These are phyloP conservation scores for Muscicapa striata DNA, from an alignment of 2,797 vertebrate species.

Conservation along the genomic window DNA sequence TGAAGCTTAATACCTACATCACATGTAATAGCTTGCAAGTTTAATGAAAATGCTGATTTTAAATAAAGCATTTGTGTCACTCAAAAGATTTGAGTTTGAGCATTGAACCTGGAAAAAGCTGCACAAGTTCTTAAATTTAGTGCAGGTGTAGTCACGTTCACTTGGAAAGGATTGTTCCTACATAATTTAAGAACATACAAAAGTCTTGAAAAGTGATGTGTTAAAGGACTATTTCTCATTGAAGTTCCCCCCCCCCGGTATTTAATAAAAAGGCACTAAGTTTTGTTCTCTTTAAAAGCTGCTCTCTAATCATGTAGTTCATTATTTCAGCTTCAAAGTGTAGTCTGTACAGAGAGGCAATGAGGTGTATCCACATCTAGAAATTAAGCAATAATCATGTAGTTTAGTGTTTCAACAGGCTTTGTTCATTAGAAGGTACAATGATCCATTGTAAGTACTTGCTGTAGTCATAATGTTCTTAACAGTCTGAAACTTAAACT, in stretches of 20 bases:
- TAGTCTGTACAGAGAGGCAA: slow-evolving; percentile 48
- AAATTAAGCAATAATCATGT: slow-evolving; percentile 67
- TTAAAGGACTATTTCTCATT: slow-evolving; percentile 30
- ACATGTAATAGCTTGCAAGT: background rate
- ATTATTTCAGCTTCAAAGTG: slow-evolving; percentile 65
- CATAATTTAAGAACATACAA: background rate
- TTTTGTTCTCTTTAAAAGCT: slow-evolving; percentile 46
- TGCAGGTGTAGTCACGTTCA: background rate
- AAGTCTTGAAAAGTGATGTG: slow-evolving; percentile 13
- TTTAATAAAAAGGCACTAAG: slow-evolving; percentile 43
- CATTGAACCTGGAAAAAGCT: background rate
- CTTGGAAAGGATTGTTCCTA: background rate
- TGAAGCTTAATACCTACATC: background rate
- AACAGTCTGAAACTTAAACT: slow-evolving; percentile 39
- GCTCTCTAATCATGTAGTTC: slow-evolving; percentile 59
- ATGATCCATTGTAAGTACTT: slow-evolving; percentile 62
- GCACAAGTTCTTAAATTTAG: background rate
- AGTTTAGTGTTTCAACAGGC: slow-evolving; percentile 62
- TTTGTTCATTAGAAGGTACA: slow-evolving; percentile 63
- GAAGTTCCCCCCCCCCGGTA: background rate
- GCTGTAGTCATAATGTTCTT: slow-evolving; percentile 44
- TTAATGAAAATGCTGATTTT: background rate
- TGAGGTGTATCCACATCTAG: slow-evolving; percentile 63
- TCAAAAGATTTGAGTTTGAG: background rate
- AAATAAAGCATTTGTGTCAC: background rate